phyloP scores from a whole-genome alignment of 2,888 invertebrate species.

The Meteorus colon region DNA sequence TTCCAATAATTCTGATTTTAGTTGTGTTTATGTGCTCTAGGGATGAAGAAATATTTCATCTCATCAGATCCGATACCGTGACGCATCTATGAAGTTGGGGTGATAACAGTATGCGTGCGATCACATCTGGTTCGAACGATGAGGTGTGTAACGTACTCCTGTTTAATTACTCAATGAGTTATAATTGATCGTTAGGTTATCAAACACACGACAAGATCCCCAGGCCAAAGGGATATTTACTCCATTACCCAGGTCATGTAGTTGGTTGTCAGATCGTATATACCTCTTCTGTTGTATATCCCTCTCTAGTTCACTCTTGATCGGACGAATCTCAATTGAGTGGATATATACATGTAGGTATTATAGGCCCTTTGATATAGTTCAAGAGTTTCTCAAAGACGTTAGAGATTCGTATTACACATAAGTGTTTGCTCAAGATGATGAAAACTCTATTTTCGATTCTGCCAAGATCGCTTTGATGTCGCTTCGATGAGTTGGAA shows the following conservation, averaged over 20 bases:
- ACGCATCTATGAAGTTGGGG: not conserved
- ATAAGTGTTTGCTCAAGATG: not conserved
- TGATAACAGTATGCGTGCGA: not conserved
- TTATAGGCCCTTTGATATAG: conserved; percentile 18
- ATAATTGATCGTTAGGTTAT: conserved; percentile 49
- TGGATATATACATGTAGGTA: not conserved
- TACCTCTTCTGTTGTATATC: conserved; percentile 26
- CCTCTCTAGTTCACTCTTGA: conserved; percentile 11
- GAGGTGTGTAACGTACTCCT: conserved; percentile 16
- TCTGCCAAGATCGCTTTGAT: not conserved
- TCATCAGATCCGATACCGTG: not conserved
- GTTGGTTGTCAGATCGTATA: conserved; percentile 50
- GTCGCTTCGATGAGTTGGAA: not conserved
- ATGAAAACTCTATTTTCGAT: conserved; percentile 6
- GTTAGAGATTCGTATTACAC: conserved; percentile 16
- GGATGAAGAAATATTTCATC: not conserved
- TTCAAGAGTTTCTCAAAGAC: conserved; percentile 7
- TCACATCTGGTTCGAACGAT: conserved; percentile 4
- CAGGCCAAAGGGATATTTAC: conserved; percentile 51
- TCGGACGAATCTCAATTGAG: conserved; percentile 28
- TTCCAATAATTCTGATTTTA: too few relatives aligned
- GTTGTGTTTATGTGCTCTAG: too few relatives aligned
- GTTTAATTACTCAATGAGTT: conserved; percentile 54
- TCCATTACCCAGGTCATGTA: conserved; percentile 52
- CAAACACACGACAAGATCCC: conserved; percentile 45